phyloP scores from a whole-genome alignment of 2,888 invertebrate genomes.

The Rhagonycha fulva region DNA sequence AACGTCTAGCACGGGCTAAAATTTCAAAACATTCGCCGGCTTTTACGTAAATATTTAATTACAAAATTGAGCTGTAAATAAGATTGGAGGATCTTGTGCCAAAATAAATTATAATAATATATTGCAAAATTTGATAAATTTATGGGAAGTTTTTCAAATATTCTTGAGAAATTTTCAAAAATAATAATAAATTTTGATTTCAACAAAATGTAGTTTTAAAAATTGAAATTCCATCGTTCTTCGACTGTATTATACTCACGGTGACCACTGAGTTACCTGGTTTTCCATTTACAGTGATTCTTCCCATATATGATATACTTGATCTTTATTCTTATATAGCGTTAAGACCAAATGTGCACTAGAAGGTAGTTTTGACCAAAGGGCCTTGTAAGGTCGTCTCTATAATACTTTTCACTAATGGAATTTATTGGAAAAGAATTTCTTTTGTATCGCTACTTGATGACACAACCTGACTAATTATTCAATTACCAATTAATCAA shows the following conservation, averaged over 20 bases:
- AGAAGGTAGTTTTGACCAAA: conserved; percentile 51
- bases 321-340: conserved; percentile 58
- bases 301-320: conserved; percentile 58
- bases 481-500: neutral
- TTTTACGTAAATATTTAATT: neutral
- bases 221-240: conserved; percentile 42
- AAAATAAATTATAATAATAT: neutral
- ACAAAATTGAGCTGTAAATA: neutral
- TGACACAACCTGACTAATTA: neutral
- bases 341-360: conserved; percentile 52
- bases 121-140: neutral
- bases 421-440: neutral
- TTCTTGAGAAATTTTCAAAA: neutral
- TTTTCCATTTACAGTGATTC: conserved; percentile 59
- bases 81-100: neutral
- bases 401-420: conserved; percentile 36
- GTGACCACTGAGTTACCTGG: conserved; percentile 53
- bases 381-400: conserved; percentile 55
- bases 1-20: neutral
- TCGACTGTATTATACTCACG: conserved; percentile 41
- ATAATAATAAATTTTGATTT: neutral
- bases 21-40: neutral
- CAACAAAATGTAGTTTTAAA: conserved; percentile 18
- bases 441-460: neutral
- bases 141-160: neutral